Evolutionary conservation across 2,888 invertebrate species (phyloP), one percentile per base, ranked within the genome.

Genomic region (Minunthozetes semirufus): DNA sequence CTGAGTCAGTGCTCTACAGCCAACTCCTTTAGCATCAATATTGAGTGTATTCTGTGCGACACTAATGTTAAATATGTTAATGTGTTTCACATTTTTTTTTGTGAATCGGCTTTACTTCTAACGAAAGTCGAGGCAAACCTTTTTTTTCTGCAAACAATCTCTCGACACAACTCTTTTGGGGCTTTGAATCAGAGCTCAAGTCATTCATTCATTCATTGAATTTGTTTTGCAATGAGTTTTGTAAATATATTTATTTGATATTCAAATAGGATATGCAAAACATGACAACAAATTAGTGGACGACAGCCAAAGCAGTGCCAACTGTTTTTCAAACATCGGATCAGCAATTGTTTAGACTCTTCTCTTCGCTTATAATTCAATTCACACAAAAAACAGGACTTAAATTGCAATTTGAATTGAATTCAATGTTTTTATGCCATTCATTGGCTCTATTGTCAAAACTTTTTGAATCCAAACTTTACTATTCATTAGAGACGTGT

Each of bases 171-270:
- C 56, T 56, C 56, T 50, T 42, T 50, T 56, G 25, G 3, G n/a
- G 50, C 50, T 50, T 50, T 8, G 9, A 59, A 59, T 27, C n/a
- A 50, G 19, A n/a, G n/a, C 19, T 50, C 19, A 50, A 25, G 42
- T 42, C 42, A 59, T 59, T 17, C 50, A 11, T 50, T 50, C 59
- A 15, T 15, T 17, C 59, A 59, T 53, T 53, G 56, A 27, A 59
- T 29, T 27, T 15, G 27, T 15, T 59, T 27, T 29, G 1, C 59
- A 59, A 59, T 59, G 15, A 27, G 27, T 59, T 59, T 59, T 50
- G 59, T 59, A 59, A 59, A 59, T 59, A 59, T 59, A 3, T 59
- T 59, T 56, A 56, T 56, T 59, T 27, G 59, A 59, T 59, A 29
- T 59, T 59, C 27, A 59, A 59, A 59, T 59, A n/a, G 50, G 25